Conservation (phyloP, 1,140 invertebrate genomes). For the Cyphomyrmex costatus region DNA sequence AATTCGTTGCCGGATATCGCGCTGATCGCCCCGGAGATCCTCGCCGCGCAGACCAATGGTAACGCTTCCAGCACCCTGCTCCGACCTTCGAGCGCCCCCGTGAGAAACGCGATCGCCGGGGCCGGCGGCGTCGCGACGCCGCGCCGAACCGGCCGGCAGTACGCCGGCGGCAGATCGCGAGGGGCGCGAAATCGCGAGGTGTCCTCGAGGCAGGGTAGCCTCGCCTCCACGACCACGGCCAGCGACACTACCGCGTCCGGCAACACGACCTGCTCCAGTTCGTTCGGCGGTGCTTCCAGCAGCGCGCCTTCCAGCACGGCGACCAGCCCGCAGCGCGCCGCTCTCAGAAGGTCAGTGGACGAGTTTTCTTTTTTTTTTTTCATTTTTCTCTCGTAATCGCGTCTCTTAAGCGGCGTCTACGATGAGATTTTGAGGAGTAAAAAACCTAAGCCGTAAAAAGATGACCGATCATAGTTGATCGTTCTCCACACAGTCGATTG, state of each 20-base stretch:
- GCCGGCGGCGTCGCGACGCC: conserved; percentile 57
- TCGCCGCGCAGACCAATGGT: conserved; percentile 84
- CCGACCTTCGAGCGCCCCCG: conserved; percentile 83
- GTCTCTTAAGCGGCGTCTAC: background rate
- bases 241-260: conserved; percentile 74
- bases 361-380: background rate
- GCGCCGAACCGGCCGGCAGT: conserved; percentile 64
- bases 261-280: conserved; percentile 77
- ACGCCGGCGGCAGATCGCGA: conserved; percentile 59
- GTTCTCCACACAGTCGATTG: no score
- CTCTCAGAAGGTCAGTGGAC: conserved; percentile 68
- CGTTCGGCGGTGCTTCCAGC: conserved; percentile 64
- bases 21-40: conserved; percentile 83
- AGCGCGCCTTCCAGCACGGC: conserved; percentile 75
- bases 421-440: no score
- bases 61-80: conserved; percentile 70
- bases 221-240: conserved; percentile 69
- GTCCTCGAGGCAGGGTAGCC: conserved; percentile 69
- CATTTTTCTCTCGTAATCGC: background rate
- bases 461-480: no score
- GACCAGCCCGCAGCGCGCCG: conserved; percentile 73
- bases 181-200: conserved; percentile 50
- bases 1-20: conserved; percentile 85
- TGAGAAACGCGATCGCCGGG: conserved; percentile 50
- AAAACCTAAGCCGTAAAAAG: no score